Percentiles rank a stretch among this genome's conserved stretches.
phyloP scores from a whole-genome alignment of 2,888 invertebrate species.

The Nymphalis urticae region DNA sequence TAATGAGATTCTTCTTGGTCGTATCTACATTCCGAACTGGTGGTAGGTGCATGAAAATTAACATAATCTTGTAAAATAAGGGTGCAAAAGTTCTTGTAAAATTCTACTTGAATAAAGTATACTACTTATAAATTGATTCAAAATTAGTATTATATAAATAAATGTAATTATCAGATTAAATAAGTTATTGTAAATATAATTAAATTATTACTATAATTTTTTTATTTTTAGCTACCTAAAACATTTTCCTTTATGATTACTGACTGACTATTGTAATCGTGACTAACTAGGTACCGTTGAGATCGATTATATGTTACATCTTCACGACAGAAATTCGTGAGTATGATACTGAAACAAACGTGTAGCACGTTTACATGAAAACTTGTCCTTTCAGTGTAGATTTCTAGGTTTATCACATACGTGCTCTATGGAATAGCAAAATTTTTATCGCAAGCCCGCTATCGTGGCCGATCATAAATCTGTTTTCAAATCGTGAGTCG shows the following conservation, averaged over 20 bases:
- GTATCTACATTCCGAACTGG: too few relatives aligned
- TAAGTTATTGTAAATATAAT: background rate
- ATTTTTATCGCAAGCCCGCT: slow-evolving; percentile 80
- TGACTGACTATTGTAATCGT: slow-evolving; percentile 44
- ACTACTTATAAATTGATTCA: too few relatives aligned
- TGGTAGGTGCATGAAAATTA: too few relatives aligned
- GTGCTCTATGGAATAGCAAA: slow-evolving; percentile 67
- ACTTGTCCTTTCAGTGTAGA: slow-evolving; percentile 38
- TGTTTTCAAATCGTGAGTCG: slow-evolving; percentile 80
- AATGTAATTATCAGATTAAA: too few relatives aligned
- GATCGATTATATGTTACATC: slow-evolving; percentile 47
- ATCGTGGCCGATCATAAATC: slow-evolving; percentile 81
- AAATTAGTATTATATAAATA: too few relatives aligned
- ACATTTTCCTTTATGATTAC: too few relatives aligned
- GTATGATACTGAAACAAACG: slow-evolving; percentile 50
- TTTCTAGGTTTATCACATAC: slow-evolving; percentile 42
- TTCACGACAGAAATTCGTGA: slow-evolving; percentile 69
- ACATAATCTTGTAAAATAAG: too few relatives aligned
- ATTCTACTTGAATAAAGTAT: too few relatives aligned
- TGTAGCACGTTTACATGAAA: slow-evolving; percentile 56
- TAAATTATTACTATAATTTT: too few relatives aligned
- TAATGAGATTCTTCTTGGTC: too few relatives aligned
- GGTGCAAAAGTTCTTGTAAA: too few relatives aligned
- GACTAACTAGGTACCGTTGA: slow-evolving; percentile 48
- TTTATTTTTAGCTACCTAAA: too few relatives aligned